phyloP scores from a whole-genome alignment of 2,888 invertebrate species.

The Julus scanicus region DNA sequence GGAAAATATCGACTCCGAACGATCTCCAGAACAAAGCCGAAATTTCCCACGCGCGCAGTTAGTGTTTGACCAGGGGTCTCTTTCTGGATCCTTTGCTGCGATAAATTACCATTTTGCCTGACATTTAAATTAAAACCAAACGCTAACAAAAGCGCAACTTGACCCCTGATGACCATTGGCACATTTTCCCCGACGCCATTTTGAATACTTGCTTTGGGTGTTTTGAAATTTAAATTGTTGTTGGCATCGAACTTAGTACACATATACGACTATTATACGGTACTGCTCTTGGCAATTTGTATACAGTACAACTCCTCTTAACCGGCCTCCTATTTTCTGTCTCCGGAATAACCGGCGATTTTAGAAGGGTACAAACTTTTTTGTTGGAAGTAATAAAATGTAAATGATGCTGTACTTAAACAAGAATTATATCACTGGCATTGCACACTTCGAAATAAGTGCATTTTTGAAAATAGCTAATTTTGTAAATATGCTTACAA shows the following conservation, averaged over 20 bases:
- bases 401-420: too few relatives aligned
- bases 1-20: constrained; percentile 10
- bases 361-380: too few relatives aligned
- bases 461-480: too few relatives aligned
- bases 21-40: background rate
- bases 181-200: background rate
- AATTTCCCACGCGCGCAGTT: constrained; percentile 17
- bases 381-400: background rate
- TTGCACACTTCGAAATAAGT: too few relatives aligned
- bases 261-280: too few relatives aligned
- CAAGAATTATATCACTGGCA: too few relatives aligned
- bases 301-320: too few relatives aligned
- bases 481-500: too few relatives aligned
- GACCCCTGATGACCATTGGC: background rate
- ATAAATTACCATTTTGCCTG: background rate
- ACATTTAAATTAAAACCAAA: constrained; percentile 13
- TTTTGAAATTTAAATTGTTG: too few relatives aligned
- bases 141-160: background rate
- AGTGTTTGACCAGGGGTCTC: background rate
- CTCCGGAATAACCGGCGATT: background rate
- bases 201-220: background rate
- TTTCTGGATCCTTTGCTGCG: background rate
- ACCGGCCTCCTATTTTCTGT: too few relatives aligned
- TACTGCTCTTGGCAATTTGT: too few relatives aligned
- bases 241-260: too few relatives aligned